Evolutionary conservation across 2,888 invertebrate species (phyloP), one percentile per base, ranked within the genome.

Genomic region (Cremastobaeus sp.): DNA sequence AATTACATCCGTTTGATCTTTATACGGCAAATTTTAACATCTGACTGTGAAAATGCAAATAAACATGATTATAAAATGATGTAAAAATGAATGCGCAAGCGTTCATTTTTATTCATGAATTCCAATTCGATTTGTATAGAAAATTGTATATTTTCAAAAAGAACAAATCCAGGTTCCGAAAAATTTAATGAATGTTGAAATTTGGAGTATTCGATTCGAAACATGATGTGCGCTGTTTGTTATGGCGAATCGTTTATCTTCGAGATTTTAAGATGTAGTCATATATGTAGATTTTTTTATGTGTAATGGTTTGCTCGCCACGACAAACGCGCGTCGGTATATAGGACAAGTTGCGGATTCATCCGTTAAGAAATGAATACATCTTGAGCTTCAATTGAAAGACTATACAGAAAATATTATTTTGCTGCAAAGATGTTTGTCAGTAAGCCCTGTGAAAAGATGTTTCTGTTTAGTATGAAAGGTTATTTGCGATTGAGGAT

Each of bases 371-470:
- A 66, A 60, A n/a, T 66, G 28, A 60, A 50, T 73, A 48, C 50
- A 66, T 48, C 41, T 66, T 62, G 72, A 72, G 54, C 54, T 72
- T 60, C 39, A 54, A 72, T 64, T 65, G 59, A 65, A 73, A 66
- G 28, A 72, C 25, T 66, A 35, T 52, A 47, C 59, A 59, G 34
- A 20, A 52, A 34, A 74, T 57, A 57, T 68, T 55, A 62, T 74
- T 66, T 62, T 68, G 37, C 1, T 55, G 72, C 48, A 41, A 20
- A 21, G 21, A 17, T 47, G 47, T 62, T 54, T 57, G 37, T 43
- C 18, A 50, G 28, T 35, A 17, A 52, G 17, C 43, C 14, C 32
- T 43, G 11, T 47, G 14, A 48, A 48, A 45, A 43, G 50, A 66
- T 35, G 48, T 66, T 55, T 73, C 39, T 57, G 55, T 55, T 62